phyloP scores from a whole-genome alignment of 1,140 invertebrate genomes.

The Phenacoccus solenopsis region DNA sequence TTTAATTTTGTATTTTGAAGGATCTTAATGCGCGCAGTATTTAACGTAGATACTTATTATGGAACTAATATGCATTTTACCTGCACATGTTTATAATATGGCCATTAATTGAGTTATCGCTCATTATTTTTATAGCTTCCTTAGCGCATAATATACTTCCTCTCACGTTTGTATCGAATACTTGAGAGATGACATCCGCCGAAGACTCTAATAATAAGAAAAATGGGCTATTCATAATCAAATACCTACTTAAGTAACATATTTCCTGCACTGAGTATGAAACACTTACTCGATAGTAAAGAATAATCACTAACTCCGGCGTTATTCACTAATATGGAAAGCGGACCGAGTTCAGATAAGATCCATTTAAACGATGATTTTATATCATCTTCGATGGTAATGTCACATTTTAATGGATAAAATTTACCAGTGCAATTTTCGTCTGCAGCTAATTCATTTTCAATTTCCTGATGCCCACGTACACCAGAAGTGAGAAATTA shows the following conservation, averaged over 20 bases:
- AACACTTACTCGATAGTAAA: no score
- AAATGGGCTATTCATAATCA: no score
- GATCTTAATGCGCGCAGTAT: no score
- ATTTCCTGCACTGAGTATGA: no score
- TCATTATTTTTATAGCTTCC: neutral
- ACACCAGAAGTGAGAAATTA: no score
- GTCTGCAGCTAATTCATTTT: neutral
- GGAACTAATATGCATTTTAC: no score
- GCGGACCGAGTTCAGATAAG: neutral
- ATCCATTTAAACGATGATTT: neutral
- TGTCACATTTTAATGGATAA: neutral
- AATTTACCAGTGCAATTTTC: neutral
- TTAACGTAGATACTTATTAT: no score
- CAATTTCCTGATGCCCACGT: neutral
- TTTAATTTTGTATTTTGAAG: no score
- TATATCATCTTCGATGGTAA: neutral
- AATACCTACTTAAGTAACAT: no score
- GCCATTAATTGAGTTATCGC: neutral
- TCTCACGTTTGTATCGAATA: neutral
- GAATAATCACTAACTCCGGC: no score
- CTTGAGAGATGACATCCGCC: neutral
- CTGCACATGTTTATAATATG: neutral
- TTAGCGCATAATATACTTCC: neutral
- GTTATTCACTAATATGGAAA: neutral
- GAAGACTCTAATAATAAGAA: no score